These are phyloP conservation scores for Trichonephila clavipes DNA, from an alignment of 1,140 invertebrate genomes.

Conservation along the genomic window DNA sequence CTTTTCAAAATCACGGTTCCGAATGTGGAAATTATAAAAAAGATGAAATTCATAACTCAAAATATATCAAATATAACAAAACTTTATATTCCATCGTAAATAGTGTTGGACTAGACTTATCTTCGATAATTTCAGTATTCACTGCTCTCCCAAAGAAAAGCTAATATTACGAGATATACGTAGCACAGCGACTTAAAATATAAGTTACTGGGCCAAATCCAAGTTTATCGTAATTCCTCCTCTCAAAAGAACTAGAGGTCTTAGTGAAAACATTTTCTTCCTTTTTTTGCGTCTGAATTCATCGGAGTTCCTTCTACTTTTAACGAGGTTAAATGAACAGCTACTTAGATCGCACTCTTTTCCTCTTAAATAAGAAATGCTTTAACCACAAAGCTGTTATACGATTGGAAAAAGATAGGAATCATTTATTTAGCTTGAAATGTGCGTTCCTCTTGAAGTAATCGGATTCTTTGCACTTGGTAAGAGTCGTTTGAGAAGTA, in stretches of 20 bases:
- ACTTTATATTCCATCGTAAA: too few species aligned
- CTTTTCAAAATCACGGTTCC: too few species aligned
- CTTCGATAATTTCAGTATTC: too few species aligned
- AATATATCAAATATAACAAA: too few species aligned
- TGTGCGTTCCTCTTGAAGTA: not conserved
- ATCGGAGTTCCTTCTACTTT: not conserved
- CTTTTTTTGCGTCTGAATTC: not conserved
- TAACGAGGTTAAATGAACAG: not conserved
- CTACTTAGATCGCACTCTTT: not conserved
- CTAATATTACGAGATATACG: not conserved
- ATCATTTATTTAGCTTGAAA: conserved; percentile 17
- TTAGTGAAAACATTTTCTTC: not conserved
- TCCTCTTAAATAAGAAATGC: not conserved
- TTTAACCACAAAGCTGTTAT: not conserved
- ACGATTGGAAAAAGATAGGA: not conserved
- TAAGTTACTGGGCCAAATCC: not conserved
- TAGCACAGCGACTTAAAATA: not conserved
- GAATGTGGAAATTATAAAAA: too few species aligned
- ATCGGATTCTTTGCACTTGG: conserved; percentile 12
- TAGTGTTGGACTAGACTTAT: too few species aligned
- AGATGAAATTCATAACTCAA: too few species aligned
- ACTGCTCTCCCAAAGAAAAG: too few species aligned
- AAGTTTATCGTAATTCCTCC: not conserved
- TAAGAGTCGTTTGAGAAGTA: not conserved
- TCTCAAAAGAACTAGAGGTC: not conserved